Base-by-base conservation (phyloP, 2,888 invertebrate species). In the Andricus quercusramuli region DNA sequence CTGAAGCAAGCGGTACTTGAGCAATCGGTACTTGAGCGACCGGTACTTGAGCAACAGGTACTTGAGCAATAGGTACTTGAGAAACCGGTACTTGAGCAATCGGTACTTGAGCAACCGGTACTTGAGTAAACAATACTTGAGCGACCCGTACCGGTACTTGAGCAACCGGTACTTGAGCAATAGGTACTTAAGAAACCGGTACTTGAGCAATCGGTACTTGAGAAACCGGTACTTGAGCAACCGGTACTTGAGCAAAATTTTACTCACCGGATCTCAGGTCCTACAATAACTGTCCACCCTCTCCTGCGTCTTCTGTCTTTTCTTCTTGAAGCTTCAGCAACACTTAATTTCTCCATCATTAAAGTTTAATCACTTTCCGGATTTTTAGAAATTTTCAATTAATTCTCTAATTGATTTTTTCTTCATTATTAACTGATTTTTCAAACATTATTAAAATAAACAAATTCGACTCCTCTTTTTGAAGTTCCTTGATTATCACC, bases 261-360 rank as follows among this genome's bases (percentile, higher is more conserved):
- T 17, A 88, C 91, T 94, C 93, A 96, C 96, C 96, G 95, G 89
- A 96, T 94, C 94, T 96, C 96, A 85, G 95, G 95, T 86, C 96
- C 96, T 80, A 96, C 95, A 41, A 95, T 94, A 74, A 96, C 96
- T 6, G 96, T 96, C 96, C 96, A 96, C 66, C 96, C 96, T 74
- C 96, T 94, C 70, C 95, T 93, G 79, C 96, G 94, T 77, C 96
- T 90, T 82, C 84, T 89, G 77, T 92, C 91, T 84, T 92, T 92
- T 68, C 92, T 89, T n/a, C 91, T 88, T 85, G 89, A 84, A 62
- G 89, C 82, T 85, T 93, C 92, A 44, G 90, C 87, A 41, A 90
- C 83, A 83, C 90, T 92, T 17, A 92, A 82, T 70, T 89, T 89
- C 84, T 92, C 92, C 92, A 92, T 92, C 56, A 56, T 86, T 70